Conservation (phyloP, 2,888 invertebrate genomes). For the Orthosia gracilis region DNA sequence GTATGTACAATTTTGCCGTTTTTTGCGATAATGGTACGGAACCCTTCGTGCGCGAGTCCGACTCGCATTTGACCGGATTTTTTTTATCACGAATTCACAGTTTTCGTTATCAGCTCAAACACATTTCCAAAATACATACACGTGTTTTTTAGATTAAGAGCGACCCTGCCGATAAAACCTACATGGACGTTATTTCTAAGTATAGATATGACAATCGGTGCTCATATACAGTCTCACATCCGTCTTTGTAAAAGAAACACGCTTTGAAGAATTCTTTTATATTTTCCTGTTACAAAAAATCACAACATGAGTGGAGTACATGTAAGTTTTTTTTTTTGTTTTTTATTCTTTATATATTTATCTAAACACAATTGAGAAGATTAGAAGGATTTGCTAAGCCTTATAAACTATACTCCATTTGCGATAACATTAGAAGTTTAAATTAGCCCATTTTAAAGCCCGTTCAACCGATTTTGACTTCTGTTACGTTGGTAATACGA, state of each 20-base stretch:
- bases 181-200: not conserved
- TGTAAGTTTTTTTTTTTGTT: constrained; percentile 11
- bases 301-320: constrained; percentile 37
- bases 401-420: no score
- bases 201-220: constrained; percentile 13
- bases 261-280: not conserved
- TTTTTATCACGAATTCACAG: not conserved
- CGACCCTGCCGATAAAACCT: not conserved
- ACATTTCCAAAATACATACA: constrained; percentile 14
- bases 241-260: not conserved
- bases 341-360: no score
- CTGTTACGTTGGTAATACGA: no score
- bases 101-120: constrained; percentile 7
- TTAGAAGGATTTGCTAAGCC: no score
- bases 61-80: not conserved
- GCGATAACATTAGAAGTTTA: no score
- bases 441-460: no score
- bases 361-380: no score
- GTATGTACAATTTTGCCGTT: no score
- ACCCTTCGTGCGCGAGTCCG: no score
- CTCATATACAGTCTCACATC: not conserved
- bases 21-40: no score
- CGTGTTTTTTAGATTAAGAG: constrained; percentile 26
- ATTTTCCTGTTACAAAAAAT: not conserved
- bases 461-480: no score